Evolutionary conservation across 2,113 vertebrate species (phyloP).

Genomic region (Clarias batrachus): DNA sequence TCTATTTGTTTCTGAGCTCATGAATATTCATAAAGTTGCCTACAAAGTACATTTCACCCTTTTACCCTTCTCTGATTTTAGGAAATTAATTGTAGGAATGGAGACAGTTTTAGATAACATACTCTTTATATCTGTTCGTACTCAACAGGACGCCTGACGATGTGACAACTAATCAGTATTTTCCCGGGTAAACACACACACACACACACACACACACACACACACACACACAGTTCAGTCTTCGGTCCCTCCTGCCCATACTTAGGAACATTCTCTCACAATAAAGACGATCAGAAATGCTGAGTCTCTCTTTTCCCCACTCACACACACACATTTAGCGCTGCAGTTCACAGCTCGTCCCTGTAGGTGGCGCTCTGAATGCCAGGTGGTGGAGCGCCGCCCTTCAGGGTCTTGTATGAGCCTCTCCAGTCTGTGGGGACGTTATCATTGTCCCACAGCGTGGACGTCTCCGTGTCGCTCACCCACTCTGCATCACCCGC

Average conservation of each 20-base stretch:
- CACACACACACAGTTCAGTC: neutral
- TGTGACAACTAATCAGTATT: neutral
- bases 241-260: neutral
- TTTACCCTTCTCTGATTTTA: neutral
- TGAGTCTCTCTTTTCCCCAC: neutral
- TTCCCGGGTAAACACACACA: slow-evolving; percentile 12
- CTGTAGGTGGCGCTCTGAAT: slow-evolving; percentile 69
- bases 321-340: neutral
- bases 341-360: slow-evolving; percentile 80
- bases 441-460: slow-evolving; percentile 88
- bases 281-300: neutral
- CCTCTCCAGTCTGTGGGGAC: slow-evolving; percentile 85
- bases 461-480: slow-evolving; percentile 96
- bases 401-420: slow-evolving; percentile 86
- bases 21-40: neutral
- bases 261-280: neutral
- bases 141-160: neutral
- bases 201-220: neutral
- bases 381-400: slow-evolving; percentile 57
- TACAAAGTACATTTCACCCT: neutral
- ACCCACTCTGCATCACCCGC: slow-evolving; percentile 86
- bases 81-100: neutral
- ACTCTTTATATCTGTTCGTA: neutral
- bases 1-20: neutral
- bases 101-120: neutral